Conservation (phyloP, 2,113 vertebrate genomes). For the Mustela lutreola region DNA sequence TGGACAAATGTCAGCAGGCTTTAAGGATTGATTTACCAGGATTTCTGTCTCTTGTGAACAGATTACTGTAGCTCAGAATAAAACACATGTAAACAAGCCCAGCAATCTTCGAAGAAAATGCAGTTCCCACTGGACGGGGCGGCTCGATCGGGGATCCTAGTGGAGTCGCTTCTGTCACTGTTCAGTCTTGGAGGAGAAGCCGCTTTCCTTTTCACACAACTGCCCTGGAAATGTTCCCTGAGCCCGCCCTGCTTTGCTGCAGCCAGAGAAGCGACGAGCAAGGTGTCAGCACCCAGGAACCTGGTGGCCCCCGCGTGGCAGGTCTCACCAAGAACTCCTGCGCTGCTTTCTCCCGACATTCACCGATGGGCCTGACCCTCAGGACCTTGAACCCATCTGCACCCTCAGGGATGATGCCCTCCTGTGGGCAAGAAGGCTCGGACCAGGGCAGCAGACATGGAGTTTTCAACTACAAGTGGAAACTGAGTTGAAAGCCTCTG, state of each 20-base stretch:
- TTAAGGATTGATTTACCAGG: slow-evolving; percentile 81
- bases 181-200: not conserved
- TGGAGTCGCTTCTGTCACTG: not conserved
- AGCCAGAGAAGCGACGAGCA: not conserved
- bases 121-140: not conserved
- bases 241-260: not conserved
- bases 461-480: not conserved
- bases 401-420: not conserved
- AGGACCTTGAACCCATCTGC: not conserved
- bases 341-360: not conserved
- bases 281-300: not conserved
- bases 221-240: not conserved
- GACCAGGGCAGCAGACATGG: not conserved
- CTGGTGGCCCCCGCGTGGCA: fast-evolving
- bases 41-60: slow-evolving; percentile 78
- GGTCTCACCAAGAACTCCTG: not conserved
- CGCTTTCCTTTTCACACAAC: slow-evolving; percentile 10
- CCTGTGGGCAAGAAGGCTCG: not conserved
- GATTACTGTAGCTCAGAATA: slow-evolving; percentile 75
- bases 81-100: slow-evolving; percentile 67
- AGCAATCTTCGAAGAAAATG: slow-evolving; percentile 56
- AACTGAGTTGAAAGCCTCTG: not conserved
- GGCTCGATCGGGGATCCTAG: not conserved
- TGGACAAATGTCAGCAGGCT: slow-evolving; percentile 83
- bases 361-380: not conserved